These are phyloP conservation scores for Colletes gigas DNA, from an alignment of 1,140 invertebrate genomes.

Conservation along the genomic window DNA sequence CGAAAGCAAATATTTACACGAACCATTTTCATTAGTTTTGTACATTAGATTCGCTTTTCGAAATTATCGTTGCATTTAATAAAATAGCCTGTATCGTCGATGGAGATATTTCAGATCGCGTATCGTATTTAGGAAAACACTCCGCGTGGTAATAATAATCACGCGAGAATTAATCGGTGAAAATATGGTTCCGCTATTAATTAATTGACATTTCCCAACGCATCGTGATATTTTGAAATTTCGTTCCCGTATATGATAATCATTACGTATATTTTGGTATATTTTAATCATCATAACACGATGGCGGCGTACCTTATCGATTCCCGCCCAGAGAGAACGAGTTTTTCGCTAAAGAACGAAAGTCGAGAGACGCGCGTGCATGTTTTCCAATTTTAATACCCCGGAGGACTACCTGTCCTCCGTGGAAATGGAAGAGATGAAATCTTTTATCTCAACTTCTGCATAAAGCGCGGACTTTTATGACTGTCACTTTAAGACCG, in stretches of 20 bases:
- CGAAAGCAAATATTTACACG: neutral
- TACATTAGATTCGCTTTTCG: neutral
- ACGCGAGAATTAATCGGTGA: conserved; percentile 10
- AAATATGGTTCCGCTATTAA: neutral
- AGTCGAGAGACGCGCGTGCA: neutral
- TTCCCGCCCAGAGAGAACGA: neutral
- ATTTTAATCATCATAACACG: conserved; percentile 27
- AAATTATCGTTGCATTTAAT: neutral
- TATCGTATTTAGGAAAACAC: neutral
- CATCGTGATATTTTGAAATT: conserved; percentile 25
- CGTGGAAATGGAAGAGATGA: conserved; percentile 64
- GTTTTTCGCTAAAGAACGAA: neutral
- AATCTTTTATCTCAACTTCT: conserved; percentile 70
- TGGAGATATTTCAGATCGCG: neutral
- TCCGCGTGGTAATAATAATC: neutral
- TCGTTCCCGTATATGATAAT: neutral
- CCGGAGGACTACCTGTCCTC: conserved; percentile 47
- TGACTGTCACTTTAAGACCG: conserved; percentile 71
- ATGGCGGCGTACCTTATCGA: conserved; percentile 28
- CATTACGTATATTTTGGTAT: neutral
- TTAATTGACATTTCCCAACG: neutral
- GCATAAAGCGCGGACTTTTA: conserved; percentile 69
- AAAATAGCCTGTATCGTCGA: neutral
- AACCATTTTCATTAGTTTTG: neutral
- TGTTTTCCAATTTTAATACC: conserved; percentile 63